A percentile compares a stretch with the other conserved stretches of the same genome.
Conservation (phyloP, 2,888 invertebrate genomes). For the Agrochola circellaris region DNA sequence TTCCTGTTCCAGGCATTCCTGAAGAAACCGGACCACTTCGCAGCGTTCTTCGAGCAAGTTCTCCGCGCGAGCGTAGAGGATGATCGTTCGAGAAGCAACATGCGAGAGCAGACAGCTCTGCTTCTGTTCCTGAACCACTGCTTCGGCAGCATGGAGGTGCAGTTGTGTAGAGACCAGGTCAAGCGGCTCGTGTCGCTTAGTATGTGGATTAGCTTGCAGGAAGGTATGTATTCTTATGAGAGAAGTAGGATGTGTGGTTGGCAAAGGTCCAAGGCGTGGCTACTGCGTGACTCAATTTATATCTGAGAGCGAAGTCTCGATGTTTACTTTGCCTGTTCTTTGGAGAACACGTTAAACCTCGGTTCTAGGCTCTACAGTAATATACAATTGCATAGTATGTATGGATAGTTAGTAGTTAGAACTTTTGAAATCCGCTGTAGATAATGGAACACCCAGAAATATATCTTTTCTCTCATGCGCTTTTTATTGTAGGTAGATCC, state of each 20-base stretch:
- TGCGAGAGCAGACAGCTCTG: slow-evolving; percentile 96
- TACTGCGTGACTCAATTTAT: too few species aligned
- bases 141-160: slow-evolving; percentile 99
- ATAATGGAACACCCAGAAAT: too few species aligned
- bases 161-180: slow-evolving; percentile 97
- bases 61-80: slow-evolving; percentile 93
- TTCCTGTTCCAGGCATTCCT: slow-evolving; percentile 92
- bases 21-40: slow-evolving; percentile 94
- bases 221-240: slow-evolving; percentile 85
- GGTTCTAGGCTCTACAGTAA: neutral
- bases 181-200: slow-evolving; percentile 97
- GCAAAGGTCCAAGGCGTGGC: too few species aligned
- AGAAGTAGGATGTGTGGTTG: neutral
- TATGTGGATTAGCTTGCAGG: slow-evolving; percentile 97
- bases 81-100: slow-evolving; percentile 81
- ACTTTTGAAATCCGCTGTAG: neutral
- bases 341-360: neutral
- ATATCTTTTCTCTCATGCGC: neutral
- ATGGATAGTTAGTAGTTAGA: neutral
- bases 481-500: neutral
- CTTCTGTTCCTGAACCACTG: slow-evolving; percentile 98
- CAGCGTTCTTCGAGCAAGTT: slow-evolving; percentile 95
- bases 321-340: neutral
- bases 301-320: neutral
- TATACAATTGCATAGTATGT: neutral